Evolutionary conservation across 2,888 invertebrate genomes (phyloP).

Genomic region (Nomada ruficornis): DNA sequence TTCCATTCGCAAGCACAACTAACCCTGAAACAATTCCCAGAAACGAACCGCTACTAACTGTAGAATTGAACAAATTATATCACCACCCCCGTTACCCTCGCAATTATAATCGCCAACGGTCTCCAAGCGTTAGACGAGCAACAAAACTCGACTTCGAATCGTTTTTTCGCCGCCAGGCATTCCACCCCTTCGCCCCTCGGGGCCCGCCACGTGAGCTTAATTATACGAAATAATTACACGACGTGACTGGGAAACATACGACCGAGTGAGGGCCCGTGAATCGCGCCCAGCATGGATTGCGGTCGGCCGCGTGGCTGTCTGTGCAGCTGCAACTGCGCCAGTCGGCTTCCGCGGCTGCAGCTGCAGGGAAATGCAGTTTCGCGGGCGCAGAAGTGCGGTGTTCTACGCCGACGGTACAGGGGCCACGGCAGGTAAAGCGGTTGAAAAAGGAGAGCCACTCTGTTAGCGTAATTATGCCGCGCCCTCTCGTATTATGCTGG

Average conservation of each 20-base stretch:
- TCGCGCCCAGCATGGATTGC: conserved; percentile 73
- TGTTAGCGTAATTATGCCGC: conserved; percentile 66
- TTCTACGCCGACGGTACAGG: conserved; percentile 21
- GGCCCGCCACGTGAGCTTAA: conserved; percentile 68
- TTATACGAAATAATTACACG: conserved; percentile 78
- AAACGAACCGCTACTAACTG: too few species aligned
- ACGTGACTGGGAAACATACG: conserved; percentile 68
- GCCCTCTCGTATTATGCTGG: conserved; percentile 36
- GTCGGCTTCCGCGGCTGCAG: conserved; percentile 51
- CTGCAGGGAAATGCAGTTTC: conserved; percentile 63
- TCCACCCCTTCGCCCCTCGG: conserved; percentile 6
- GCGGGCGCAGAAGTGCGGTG: conserved; percentile 47
- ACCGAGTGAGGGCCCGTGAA: conserved; percentile 50
- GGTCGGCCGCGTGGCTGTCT: conserved; percentile 71
- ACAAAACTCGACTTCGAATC: neutral
- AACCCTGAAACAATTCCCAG: too few species aligned
- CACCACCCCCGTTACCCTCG: neutral
- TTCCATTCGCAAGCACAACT: neutral
- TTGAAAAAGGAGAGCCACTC: conserved; percentile 59
- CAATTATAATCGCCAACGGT: neutral
- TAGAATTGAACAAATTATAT: too few species aligned
- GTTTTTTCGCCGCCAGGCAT: neutral
- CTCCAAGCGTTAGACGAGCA: neutral
- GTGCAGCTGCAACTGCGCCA: conserved; percentile 67
- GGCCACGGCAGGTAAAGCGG: conserved; percentile 39